Conservation (phyloP, 2,113 vertebrate genomes). For the Lepus americanus region DNA sequence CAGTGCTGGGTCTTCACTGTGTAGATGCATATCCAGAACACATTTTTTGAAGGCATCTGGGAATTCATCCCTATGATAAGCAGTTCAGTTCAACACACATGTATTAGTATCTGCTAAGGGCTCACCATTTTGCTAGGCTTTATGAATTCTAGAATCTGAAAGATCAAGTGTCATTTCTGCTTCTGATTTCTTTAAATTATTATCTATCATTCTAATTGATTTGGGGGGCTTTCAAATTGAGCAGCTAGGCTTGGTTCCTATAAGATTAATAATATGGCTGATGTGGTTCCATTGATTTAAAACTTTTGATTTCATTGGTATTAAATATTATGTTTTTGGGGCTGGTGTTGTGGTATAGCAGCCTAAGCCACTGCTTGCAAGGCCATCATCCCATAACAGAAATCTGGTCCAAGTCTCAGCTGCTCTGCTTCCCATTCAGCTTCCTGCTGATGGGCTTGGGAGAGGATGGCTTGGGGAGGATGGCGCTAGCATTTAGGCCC, state of each 20-base stretch:
- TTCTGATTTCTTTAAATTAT: slow-evolving; percentile 17
- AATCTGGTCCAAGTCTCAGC: no score
- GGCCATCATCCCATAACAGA: no score
- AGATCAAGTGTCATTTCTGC: neutral
- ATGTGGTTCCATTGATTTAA: neutral
- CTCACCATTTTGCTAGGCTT: neutral
- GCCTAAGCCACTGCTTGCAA: no score
- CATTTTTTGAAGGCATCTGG: neutral
- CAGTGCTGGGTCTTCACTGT: neutral
- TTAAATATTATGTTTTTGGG: neutral
- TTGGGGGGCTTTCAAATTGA: neutral
- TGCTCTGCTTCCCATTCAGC: no score
- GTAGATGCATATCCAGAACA: neutral
- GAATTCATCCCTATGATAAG: neutral
- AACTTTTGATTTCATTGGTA: neutral
- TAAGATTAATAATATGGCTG: neutral
- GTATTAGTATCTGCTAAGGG: neutral
- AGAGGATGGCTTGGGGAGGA: no score
- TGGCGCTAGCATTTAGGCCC: no score
- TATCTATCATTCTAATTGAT: neutral
- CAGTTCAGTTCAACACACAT: neutral
- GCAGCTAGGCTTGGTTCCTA: neutral
- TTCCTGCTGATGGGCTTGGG: no score
- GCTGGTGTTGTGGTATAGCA: no score
- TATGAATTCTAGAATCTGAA: neutral